phyloP scores from a whole-genome alignment of 2,113 vertebrate species.

The pig (Sus scrofa) region T2T-Sscrofa CM000815.6:88072001-88072500 shows the following conservation, averaged over 20 bases:
- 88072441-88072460: background rate
- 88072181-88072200: background rate
- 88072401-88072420: background rate
- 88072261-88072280: background rate
- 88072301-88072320: background rate
- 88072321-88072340: background rate
- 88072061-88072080: background rate
- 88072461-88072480: background rate
- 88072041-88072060: background rate
- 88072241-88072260: background rate
- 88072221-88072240: background rate
- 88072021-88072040: background rate
- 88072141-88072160: background rate
- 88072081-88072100: background rate
- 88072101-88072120: background rate
- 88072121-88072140: background rate
- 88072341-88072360: background rate
- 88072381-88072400: background rate
- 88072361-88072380: fast-evolving
- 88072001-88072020: background rate
- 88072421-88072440: background rate
- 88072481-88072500: too few species aligned
- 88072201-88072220: fast-evolving
- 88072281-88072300: background rate
- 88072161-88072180: too few species aligned